Conservation (phyloP, 2,113 vertebrate species). For the Campylorhamphus procurvoides region DNA sequence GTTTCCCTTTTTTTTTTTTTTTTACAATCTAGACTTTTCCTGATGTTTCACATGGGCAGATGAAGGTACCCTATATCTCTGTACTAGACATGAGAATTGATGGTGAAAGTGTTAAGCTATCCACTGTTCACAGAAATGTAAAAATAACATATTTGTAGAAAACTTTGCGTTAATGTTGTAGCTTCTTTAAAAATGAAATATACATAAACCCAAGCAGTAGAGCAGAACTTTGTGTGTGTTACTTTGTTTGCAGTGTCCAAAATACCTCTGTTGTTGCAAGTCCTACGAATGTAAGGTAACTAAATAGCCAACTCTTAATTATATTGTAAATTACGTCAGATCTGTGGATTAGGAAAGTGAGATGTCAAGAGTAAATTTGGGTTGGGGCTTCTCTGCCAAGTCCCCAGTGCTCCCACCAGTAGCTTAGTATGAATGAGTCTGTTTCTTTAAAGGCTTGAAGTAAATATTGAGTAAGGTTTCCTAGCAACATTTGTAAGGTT, state of each 20-base stretch:
- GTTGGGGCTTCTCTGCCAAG: background rate
- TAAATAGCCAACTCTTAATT: background rate
- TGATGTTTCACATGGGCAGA: background rate
- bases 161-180: background rate
- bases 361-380: constrained; percentile 8
- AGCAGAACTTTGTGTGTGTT: background rate
- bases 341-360: constrained; percentile 29
- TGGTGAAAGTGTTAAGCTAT: background rate
- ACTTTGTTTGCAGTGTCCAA: background rate
- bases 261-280: background rate
- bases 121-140: background rate
- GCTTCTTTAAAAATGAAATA: background rate
- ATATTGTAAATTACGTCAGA: background rate
- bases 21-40: background rate
- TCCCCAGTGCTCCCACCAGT: background rate
- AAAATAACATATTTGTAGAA: background rate
- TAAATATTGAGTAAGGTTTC: constrained; percentile 64
- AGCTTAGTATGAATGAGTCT: constrained; percentile 36
- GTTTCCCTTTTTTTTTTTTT: background rate
- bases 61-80: background rate
- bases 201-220: background rate
- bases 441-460: constrained; percentile 48
- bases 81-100: background rate
- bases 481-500: constrained; percentile 68
- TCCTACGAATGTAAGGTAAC: background rate